Evolutionary conservation across 2,888 invertebrate genomes (phyloP), one percentile per base, ranked within the genome.

Genomic region (Patella depressa): DNA sequence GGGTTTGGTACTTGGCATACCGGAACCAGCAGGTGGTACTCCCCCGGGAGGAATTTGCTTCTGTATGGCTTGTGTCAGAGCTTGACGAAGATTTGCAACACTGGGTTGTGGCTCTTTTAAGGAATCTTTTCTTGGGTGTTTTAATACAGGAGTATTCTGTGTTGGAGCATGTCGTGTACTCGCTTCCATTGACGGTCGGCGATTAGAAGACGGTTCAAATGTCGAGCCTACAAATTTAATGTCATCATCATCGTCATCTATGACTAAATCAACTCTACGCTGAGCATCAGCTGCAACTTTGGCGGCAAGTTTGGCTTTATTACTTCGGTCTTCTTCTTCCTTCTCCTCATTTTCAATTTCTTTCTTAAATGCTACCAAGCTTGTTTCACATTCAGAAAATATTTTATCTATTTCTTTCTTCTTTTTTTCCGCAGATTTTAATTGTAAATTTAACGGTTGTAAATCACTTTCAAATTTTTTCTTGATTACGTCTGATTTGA

Each of bases 241-340:
- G 80, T 90, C 90, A 78, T 89, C 89, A 80, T 90, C 89, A 72
- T 88, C 88, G 55, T 87, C 85, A 74, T 86, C 85, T 34, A 81
- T 82, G 75, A 24, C 24, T 24, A 65, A 24, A 65, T 65, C 65
- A 24, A 65, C 65, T 24, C 24, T 65, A 11, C 65, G 19, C 11
- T 65, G 65, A 65, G 65, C 65, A 12, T 65, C 65, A 65, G 65
- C 65, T 24, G 65, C 65, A 24, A 24, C 19, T 24, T 19, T 65
- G 65, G 65, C 65, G 0, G 65, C 65, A 24, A 24, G 7, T 24
- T 65, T 65, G 11, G 65, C 65, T 65, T 65, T 19, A 24, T 9
- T 65, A 24, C 24, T 65, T 1, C 19, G 24, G 3, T 65, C 65
- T 1, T 24, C 24, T 14, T 24, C 65, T 24, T 65, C 65, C 11